Percentiles rank a stretch among this genome's conserved stretches.
Conservation (phyloP, 1,140 invertebrate species). For the Conus betulinus region DNA sequence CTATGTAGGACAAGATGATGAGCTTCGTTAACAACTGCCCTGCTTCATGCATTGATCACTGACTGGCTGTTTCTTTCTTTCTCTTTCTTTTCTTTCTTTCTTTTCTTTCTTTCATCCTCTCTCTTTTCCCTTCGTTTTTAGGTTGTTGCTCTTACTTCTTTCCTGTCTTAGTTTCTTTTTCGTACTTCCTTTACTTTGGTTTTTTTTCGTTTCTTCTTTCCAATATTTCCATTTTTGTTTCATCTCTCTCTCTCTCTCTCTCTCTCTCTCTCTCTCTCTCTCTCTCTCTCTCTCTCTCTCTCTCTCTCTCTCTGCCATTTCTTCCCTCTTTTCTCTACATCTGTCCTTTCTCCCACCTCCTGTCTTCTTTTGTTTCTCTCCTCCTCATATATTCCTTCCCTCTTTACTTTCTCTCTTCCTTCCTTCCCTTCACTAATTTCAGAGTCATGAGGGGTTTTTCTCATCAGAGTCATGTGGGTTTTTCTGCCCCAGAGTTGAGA, state of each 20-base stretch:
- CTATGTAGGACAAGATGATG: too few relatives aligned
- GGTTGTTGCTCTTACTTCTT: neutral
- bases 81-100: neutral
- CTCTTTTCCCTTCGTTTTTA: neutral
- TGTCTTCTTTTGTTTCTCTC: too few relatives aligned
- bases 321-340: neutral
- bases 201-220: neutral
- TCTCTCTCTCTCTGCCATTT: neutral
- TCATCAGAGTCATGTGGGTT: too few relatives aligned
- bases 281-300: neutral
- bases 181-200: neutral
- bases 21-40: too few relatives aligned
- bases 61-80: neutral
- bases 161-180: neutral
- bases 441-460: too few relatives aligned
- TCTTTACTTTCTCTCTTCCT: neutral
- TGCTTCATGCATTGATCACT: too few relatives aligned
- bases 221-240: neutral
- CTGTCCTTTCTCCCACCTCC: neutral
- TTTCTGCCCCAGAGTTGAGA: too few relatives aligned
- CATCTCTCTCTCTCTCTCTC: neutral
- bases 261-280: neutral
- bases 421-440: neutral
- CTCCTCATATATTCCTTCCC: neutral
- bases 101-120: neutral